Conservation (phyloP, 1,140 invertebrate genomes). For the Andricus grossulariae region DNA sequence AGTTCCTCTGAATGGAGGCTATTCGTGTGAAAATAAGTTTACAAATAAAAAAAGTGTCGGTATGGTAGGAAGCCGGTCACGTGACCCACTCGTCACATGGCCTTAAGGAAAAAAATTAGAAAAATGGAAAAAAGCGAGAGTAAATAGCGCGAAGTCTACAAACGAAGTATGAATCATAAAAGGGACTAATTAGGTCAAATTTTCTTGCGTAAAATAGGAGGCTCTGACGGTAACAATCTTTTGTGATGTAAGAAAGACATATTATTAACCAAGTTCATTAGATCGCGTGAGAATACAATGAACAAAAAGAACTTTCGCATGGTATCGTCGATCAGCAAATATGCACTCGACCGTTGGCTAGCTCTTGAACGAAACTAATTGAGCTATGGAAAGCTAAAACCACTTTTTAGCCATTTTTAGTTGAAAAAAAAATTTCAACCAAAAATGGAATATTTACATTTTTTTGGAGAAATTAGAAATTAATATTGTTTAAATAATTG, state of each 20-base stretch:
- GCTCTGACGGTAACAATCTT: constrained; percentile 17
- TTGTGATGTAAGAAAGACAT: constrained; percentile 15
- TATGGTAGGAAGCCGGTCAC: too few species aligned
- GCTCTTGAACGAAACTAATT: constrained; percentile 25
- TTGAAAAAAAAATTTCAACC: too few species aligned
- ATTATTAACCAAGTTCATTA: constrained; percentile 29
- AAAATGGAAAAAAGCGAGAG: too few species aligned
- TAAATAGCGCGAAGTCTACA: not conserved
- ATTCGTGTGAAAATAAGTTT: too few species aligned
- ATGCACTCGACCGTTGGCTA: constrained; percentile 30
- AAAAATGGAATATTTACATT: too few species aligned
- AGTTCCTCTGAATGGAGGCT: too few species aligned
- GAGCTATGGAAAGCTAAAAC: not conserved
- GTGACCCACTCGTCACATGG: too few species aligned
- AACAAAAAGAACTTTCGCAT: constrained; percentile 30
- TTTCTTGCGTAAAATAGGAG: constrained; percentile 19
- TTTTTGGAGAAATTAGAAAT: too few species aligned
- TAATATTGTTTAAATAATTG: too few species aligned
- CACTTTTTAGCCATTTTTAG: too few species aligned
- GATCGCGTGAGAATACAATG: constrained; percentile 29
- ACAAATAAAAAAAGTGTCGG: too few species aligned
- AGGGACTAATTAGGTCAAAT: constrained; percentile 4
- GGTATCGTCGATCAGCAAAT: constrained; percentile 14
- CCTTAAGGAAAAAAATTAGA: too few species aligned
- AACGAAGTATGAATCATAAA: not conserved